Base-by-base conservation (phyloP, 1,140 invertebrate species). In the Lysiphlebus fabarum region DNA sequence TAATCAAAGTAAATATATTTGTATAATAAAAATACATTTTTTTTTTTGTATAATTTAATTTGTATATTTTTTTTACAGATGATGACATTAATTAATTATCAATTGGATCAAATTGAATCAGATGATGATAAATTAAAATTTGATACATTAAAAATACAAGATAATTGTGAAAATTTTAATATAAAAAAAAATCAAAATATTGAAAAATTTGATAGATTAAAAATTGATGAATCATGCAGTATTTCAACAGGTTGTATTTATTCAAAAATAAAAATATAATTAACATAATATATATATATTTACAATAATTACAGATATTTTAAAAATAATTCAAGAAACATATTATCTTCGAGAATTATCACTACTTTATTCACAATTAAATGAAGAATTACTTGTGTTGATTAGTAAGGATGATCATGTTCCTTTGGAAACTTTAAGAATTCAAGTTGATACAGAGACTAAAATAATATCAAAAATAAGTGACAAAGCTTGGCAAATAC, bases 281-380 rank as follows among this genome's bases (percentile, higher is more conserved):
- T 12, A 48, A 48, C 2, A 9, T 9, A 48, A 59, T 45, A 45
- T 51, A 53, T 6, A 59, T 45, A 45, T 51, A 53, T 6, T 33
- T 6, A 57, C 6, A 6, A 3, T 41, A 37, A 49, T 66, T 69
- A 6, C 54, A 79, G 77, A 71, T 36, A 72, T 78, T 37, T 50
- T 72, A 14, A 61, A 62, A 12, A 60, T 73, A 4, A 67, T 71
- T 0, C 71, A 59, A 12, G 57, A 72, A 14, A 76, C 69, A 45
- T 53, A 51, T 7, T 62, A 61, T 33, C 65, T 79, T 5, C 70
- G 72, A 36, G 77, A 79, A 61, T 49, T 79, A 6, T 77, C 75
- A 2, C 17, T 79, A 1, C 70, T 71, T 1, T 78, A 76, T 59
- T 71, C 73, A 1, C 53, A 74, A 0, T 54, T 79, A 1, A 78